Evolutionary conservation across 2,888 invertebrate species (phyloP), one percentile per base, ranked within the genome.

Genomic region (Rhamphomyia laevipes): DNA sequence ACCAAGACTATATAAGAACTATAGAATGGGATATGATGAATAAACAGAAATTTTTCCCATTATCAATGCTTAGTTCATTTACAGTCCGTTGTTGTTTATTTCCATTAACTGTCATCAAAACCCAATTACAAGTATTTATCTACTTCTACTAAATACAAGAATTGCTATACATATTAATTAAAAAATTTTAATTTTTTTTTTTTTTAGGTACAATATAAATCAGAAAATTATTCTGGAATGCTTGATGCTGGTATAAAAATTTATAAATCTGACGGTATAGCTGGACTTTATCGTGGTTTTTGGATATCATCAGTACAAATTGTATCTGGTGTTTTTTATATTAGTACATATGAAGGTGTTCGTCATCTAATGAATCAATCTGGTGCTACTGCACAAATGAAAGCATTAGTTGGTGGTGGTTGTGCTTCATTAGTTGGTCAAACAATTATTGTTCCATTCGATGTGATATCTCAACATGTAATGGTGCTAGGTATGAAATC

Each of bases 11-110:
- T 48, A 85, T 89, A 53, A 83, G 82, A 23, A 92, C 86, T 7
- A 93, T 97, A 54, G 96, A 97, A 71, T 91, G 95, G 89, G 82
- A 93, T 57, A 97, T 97, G 96, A 89, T 97, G 92, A 89, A 97
- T 69, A 94, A 92, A 63, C 77, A 77, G 43, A 93, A 92, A 65
- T 97, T 95, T 67, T 90, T 90, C 64, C 94, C 95, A 0, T 72
- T 96, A 49, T 92, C 92, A 50, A 86, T 94, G 74, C 71, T 91
- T 13, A 94, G 93, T 63, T 72, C 71, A 13, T 71, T 71, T 55
- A 67, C 70, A 23, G 68, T 72, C 41, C 73, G 84, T 52, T 83
- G 83, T 65, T 77, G 86, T 31, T 77, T 96, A 1, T 96, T 96
- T 68, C 96, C 96, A 0, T 73, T 96, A 53, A 92, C 93, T 2